Conservation (phyloP, 37 sponge, comb jelly and placozoan species). For the Amphimedon queenslandica region DNA sequence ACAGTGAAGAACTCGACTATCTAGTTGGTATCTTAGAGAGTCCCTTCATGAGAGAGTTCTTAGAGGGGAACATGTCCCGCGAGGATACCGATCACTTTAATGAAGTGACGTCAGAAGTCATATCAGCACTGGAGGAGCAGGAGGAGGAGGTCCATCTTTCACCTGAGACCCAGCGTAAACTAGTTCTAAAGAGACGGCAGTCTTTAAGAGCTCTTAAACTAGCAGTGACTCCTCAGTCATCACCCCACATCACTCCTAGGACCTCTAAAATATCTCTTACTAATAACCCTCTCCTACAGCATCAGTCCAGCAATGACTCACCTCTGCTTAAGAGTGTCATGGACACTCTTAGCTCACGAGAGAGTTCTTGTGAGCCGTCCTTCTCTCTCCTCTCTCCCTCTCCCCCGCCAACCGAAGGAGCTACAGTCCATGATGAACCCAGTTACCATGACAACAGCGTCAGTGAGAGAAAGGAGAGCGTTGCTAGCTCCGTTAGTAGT, state of each 20-base stretch:
- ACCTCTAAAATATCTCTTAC: not conserved
- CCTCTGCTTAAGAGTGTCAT: not conserved
- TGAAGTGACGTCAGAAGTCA: slow-evolving; percentile 32
- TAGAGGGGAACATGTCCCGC: not conserved
- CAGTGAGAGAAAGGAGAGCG: not conserved
- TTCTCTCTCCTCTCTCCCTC: not conserved
- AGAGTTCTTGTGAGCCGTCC: not conserved
- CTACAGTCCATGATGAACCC: not conserved
- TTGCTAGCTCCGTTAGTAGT: not conserved
- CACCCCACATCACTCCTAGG: not conserved
- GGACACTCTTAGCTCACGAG: not conserved
- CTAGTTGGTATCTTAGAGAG: slow-evolving; percentile 57
- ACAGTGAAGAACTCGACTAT: slow-evolving; percentile 72
- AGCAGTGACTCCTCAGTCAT: slow-evolving; percentile 32
- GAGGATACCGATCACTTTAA: slow-evolving; percentile 18
- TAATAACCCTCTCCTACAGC: not conserved
- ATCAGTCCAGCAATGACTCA: not conserved
- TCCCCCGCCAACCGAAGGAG: not conserved
- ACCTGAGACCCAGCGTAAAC: slow-evolving; percentile 10
- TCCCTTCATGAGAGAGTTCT: slow-evolving; percentile 59
- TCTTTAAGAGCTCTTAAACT: slow-evolving; percentile 48
- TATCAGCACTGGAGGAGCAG: slow-evolving; percentile 2
- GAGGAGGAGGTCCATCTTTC: slow-evolving; percentile 19
- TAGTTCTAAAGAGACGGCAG: slow-evolving; percentile 9
- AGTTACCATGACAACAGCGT: not conserved